These are phyloP conservation scores for Rhynchomys soricoides DNA, from an alignment of 2,113 vertebrate genomes.

Conservation along the genomic window DNA sequence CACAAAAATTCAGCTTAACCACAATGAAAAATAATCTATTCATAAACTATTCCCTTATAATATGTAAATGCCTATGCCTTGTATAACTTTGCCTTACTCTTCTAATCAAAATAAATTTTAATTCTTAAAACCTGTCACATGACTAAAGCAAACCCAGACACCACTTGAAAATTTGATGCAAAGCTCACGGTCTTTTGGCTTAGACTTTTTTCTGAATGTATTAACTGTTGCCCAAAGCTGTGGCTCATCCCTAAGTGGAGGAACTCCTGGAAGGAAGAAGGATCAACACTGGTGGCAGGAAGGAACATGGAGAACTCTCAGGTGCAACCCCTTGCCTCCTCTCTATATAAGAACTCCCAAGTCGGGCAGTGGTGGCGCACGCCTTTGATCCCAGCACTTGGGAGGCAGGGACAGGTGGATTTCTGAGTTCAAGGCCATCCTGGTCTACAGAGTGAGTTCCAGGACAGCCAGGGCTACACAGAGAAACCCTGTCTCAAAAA, in stretches of 20 bases:
- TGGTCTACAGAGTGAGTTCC: too few species aligned
- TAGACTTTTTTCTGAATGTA: conserved; percentile 62
- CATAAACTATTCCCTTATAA: conserved; percentile 40
- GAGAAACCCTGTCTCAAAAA: too few species aligned
- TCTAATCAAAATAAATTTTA: conserved; percentile 65
- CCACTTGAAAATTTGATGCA: conserved; percentile 52
- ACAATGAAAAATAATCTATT: conserved; percentile 35
- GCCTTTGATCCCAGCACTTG: too few species aligned
- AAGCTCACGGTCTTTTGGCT: conserved; percentile 35
- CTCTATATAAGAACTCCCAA: background rate
- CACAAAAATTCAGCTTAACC: conserved; percentile 21
- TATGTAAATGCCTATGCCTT: conserved; percentile 45
- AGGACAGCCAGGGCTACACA: too few species aligned
- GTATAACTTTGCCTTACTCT: conserved; percentile 38
- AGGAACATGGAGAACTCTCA: background rate
- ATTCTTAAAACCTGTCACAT: conserved; percentile 34
- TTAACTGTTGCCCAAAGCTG: conserved; percentile 20
- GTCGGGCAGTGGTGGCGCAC: too few species aligned
- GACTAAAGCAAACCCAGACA: conserved; percentile 24
- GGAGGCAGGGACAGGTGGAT: too few species aligned
- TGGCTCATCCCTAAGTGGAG: background rate
- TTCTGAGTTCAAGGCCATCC: too few species aligned
- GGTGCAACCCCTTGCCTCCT: too few species aligned
- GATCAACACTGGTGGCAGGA: background rate
- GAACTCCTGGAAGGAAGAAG: background rate